Evolutionary conservation across 2,113 vertebrate genomes (phyloP).

Genomic region (Clarias magur): DNA sequence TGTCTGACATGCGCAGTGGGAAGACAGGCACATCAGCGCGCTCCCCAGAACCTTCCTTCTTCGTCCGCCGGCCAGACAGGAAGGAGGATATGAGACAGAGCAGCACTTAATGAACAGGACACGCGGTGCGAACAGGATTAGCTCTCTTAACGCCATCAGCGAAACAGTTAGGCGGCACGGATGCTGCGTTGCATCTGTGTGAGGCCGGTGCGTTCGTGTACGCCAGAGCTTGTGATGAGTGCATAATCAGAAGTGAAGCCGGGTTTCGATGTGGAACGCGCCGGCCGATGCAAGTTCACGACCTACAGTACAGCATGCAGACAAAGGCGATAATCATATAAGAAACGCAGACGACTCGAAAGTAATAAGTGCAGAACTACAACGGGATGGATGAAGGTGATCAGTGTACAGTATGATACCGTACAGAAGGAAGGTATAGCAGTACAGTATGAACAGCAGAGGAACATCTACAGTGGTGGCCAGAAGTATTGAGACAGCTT

Average conservation of each 20-base stretch:
- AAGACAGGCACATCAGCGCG: slow-evolving; percentile 47
- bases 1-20: slow-evolving; percentile 63
- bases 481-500: too few relatives aligned
- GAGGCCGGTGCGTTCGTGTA: background rate
- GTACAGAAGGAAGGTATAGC: background rate
- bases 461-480: background rate
- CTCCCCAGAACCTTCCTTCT: slow-evolving; percentile 23
- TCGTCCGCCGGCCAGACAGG: slow-evolving; percentile 27
- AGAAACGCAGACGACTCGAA: background rate
- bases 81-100: slow-evolving; percentile 36
- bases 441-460: background rate
- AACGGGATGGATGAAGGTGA: background rate
- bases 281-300: slow-evolving; percentile 40
- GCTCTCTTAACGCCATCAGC: slow-evolving; percentile 11
- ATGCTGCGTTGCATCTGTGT: slow-evolving; percentile 8
- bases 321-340: slow-evolving; percentile 29
- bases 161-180: slow-evolving; percentile 10
- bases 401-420: background rate
- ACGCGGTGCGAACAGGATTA: slow-evolving; percentile 26
- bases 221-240: slow-evolving; percentile 44
- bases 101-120: slow-evolving; percentile 51
- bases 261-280: slow-evolving; percentile 54
- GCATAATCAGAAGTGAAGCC: slow-evolving; percentile 63
- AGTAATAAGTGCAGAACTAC: background rate
- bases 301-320: slow-evolving; percentile 59